Evolutionary conservation across 2,113 vertebrate genomes (phyloP), one percentile per base, ranked within the genome.

Genomic region (Sylvilagus bachmani): DNA sequence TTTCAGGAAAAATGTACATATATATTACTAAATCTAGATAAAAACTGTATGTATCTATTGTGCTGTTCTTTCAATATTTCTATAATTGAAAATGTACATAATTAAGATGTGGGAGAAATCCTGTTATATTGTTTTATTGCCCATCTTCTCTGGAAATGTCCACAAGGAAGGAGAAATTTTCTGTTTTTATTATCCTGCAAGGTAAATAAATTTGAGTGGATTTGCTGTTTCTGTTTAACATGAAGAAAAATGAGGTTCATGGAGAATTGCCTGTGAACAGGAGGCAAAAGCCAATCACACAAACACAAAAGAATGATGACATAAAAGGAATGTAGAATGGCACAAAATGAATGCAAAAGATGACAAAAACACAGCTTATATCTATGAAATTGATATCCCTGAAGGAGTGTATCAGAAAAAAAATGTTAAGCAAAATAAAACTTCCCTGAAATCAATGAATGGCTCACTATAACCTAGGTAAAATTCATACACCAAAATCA

Each of bases 401-500:
- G 79, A 90, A 93, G 82, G 75, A 80, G 89, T 73, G 38, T 62
- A 69, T 77, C 67, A 44, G 17, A 36, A 86, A 85, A 58, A 58
- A 90, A 91, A 82, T 27, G 7, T 66, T 82, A 73, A 86, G 53
- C 33, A 89, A 95, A 93, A 82, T 67, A 89, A 96, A 85, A 91
- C 19, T 61, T 66, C n/a, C 51, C 55, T 62, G 77, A 93, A 94
- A 83, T 67, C 61, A 94, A 92, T 90, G 58, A 86, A 94, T 38
- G 55, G 61, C 29, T 94, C n/a, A 67, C 66, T 62, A 53, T 67
- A 92, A 73, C n/a, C 12, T n/a, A 90, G 25, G 58, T 81, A 90
- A 93, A 92, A 92, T 62, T 70, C 55, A 79, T 79, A 74, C 73
- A 86, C 36, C 87, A 90, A 92, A 53, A 73, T 94, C 36, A 90